phyloP scores from a whole-genome alignment of 2,113 vertebrate species.

The Triplophysa rosa region DNA sequence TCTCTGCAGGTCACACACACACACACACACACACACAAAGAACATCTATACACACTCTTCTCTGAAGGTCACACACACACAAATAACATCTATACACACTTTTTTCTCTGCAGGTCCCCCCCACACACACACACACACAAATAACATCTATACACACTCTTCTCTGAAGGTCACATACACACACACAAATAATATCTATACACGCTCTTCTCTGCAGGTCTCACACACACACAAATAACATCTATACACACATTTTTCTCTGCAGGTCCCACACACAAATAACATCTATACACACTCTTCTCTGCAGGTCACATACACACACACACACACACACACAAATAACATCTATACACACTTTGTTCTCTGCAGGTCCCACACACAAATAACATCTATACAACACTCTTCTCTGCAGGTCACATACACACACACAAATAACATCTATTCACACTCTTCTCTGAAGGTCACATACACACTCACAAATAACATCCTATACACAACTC shows the following conservation, averaged over 20 bases:
- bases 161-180: no score
- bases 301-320: constrained; percentile 87
- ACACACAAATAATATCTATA: constrained; percentile 79
- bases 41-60: no score
- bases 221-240: neutral
- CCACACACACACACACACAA: neutral
- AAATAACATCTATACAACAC: constrained; percentile 81
- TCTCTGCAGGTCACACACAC: constrained; percentile 83
- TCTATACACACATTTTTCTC: no score
- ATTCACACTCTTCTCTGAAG: no score
- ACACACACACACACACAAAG: neutral
- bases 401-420: constrained; percentile 86
- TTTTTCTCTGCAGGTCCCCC: constrained; percentile 93
- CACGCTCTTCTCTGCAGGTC: constrained; percentile 91
- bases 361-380: constrained; percentile 33
- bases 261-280: constrained; percentile 48
- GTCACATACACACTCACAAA: no score
- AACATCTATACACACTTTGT: no score
- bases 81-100: constrained; percentile 82
- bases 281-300: constrained; percentile 88
- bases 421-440: neutral
- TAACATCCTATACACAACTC: constrained; percentile 86
- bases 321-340: neutral
- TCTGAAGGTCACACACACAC: constrained; percentile 38
- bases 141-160: no score